A percentile compares a stretch with the other conserved stretches of the same genome.
Evolutionary conservation across 2,113 vertebrate species (phyloP).

Genomic region (Pangasianodon hypophthalmus): DNA sequence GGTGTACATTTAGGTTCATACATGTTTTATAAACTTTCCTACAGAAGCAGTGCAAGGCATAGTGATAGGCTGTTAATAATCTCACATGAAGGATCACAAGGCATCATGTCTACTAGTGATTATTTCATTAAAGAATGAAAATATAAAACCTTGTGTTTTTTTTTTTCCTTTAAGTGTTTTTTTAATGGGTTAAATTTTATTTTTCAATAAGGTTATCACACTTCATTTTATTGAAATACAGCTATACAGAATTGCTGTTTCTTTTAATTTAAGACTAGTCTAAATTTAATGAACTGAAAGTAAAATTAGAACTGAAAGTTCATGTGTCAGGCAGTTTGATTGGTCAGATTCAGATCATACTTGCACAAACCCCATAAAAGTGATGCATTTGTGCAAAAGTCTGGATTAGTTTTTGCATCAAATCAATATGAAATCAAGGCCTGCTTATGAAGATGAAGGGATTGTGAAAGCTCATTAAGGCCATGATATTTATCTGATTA

Average conservation of each 20-base stretch:
- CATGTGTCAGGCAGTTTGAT: not conserved
- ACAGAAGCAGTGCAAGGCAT: conserved; percentile 13
- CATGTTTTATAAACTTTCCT: conserved; percentile 41
- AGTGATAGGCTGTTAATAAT: not conserved
- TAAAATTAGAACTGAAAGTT: not conserved
- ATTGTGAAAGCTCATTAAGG: not conserved
- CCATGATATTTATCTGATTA: not conserved
- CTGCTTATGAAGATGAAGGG: not conserved
- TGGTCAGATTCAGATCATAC: not conserved
- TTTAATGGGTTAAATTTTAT: not conserved
- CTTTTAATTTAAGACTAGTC: not conserved
- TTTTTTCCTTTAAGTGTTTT: not conserved
- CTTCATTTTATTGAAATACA: not conserved
- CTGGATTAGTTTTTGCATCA: not conserved
- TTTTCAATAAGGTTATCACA: not conserved
- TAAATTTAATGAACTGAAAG: not conserved
- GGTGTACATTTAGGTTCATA: conserved; percentile 46
- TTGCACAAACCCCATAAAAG: not conserved
- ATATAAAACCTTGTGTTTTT: not conserved
- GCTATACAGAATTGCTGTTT: not conserved
- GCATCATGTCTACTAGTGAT: not conserved
- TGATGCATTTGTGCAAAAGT: not conserved
- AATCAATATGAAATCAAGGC: not conserved
- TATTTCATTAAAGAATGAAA: conserved; percentile 30
- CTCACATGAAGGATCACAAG: not conserved